Percentiles rank a stretch among this genome's conserved stretches.
Evolutionary conservation across 2,113 vertebrate species (phyloP).

Genomic region (Indri indri): DNA sequence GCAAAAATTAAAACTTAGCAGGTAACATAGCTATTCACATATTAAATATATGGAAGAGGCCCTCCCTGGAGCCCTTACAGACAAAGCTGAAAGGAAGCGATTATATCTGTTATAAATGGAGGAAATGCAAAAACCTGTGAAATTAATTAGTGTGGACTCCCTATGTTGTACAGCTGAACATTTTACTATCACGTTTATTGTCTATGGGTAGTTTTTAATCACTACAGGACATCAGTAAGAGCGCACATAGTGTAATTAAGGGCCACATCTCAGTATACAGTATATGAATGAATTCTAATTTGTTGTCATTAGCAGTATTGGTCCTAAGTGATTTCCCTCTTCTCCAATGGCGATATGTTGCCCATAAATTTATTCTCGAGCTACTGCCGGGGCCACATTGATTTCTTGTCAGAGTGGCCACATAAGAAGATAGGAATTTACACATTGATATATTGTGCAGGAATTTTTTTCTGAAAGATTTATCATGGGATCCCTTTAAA

Average conservation of each 20-base stretch:
- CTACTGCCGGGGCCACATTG: not conserved
- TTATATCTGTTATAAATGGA: not conserved
- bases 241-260: not conserved
- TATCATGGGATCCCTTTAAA: not conserved
- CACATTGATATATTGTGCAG: not conserved
- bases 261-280: not conserved
- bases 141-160: not conserved
- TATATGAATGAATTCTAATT: not conserved
- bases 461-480: not conserved
- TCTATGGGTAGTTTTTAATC: not conserved
- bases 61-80: not conserved
- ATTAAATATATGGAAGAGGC: not conserved
- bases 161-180: not conserved
- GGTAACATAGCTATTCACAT: not conserved
- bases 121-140: not conserved
- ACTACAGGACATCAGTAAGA: not conserved
- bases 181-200: not conserved
- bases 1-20: conserved; percentile 19
- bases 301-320: not conserved
- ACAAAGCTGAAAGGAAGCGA: not conserved
- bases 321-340: not conserved
- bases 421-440: not conserved
- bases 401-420: not conserved
- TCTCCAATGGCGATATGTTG: fast-evolving
- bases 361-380: not conserved